phyloP scores from a whole-genome alignment of 2,113 vertebrate genomes.

The Mesitornis unicolor region DNA sequence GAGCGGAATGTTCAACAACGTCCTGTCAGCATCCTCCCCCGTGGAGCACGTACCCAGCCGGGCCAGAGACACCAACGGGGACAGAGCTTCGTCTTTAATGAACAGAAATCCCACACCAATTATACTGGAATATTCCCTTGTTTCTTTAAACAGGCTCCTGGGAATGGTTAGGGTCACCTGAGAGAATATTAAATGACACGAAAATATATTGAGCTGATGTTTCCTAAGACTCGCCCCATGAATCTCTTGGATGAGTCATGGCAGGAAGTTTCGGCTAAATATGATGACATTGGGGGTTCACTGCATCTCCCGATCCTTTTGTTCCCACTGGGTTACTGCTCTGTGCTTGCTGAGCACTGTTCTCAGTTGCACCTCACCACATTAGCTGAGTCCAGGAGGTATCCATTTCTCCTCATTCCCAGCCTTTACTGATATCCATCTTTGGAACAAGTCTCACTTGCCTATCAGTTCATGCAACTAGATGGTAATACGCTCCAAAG shows the following conservation, averaged over 20 bases:
- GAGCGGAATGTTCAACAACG: conserved; percentile 40
- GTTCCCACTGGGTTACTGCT: background rate
- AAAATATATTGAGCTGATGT: background rate
- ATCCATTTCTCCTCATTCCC: background rate
- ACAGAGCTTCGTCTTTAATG: background rate
- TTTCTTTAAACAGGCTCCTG: background rate
- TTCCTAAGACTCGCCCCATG: background rate
- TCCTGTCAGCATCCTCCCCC: background rate
- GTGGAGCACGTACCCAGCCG: background rate
- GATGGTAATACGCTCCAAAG: background rate
- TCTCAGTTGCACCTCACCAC: no score
- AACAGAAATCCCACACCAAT: background rate
- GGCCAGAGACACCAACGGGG: background rate
- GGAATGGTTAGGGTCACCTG: background rate
- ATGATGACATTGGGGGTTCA: background rate
- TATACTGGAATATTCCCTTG: background rate
- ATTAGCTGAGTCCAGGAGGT: no score
- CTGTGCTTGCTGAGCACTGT: no score
- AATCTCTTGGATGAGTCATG: background rate
- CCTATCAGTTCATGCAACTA: background rate
- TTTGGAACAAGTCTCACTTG: background rate
- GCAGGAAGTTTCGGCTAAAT: background rate
- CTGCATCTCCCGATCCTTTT: background rate
- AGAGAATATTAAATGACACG: background rate
- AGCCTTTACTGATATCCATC: background rate